Evolutionary conservation across 2,888 invertebrate genomes (phyloP), one percentile per base, ranked within the genome.

Genomic region (Rhingia rostrata): DNA sequence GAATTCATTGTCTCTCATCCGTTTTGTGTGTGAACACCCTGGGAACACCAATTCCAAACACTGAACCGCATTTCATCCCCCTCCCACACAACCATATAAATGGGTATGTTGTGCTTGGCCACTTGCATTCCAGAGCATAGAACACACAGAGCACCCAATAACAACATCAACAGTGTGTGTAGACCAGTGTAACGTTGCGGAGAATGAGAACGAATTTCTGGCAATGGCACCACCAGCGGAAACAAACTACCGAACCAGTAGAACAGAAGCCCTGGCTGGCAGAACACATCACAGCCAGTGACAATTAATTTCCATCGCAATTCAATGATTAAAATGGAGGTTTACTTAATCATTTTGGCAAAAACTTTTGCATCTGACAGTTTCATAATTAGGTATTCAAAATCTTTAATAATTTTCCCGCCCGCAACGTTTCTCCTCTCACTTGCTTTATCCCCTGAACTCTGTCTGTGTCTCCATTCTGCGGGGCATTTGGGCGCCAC

Each of bases 361-460:
- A 90, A 90, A 90, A 89, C 88, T 89, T 89, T 91, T 91, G 91
- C 89, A 88, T 88, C 90, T 91, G 91, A 91, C 91, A 91, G 91
- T 90, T 91, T 91, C 90, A 91, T 91, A 91, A 91, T 91, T 91
- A 91, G 91, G 90, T 91, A 91, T 91, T 91, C 91, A 91, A 91
- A 91, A 90, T 91, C 90, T 90, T 91, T 90, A 91, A 91, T 90
- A 90, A 91, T 90, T 75, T 75, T 61, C 43, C 33, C 41, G 37
- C 22, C 53, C 63, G 47, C 37, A 33, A 22, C 39, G 54, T 6
- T n/a, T 51, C 32, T 14, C 54, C 22, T 69, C 39, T 47, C 54
- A n/a, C 12, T 35, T 22, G 0, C 12, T 41, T 37, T 45, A 30
- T 33, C 43, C 37, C 30, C 14, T 14, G 12, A 37, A n/a, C 45